Evolutionary conservation across 2,888 invertebrate species (phyloP).

Genomic region (Boloria selene): DNA sequence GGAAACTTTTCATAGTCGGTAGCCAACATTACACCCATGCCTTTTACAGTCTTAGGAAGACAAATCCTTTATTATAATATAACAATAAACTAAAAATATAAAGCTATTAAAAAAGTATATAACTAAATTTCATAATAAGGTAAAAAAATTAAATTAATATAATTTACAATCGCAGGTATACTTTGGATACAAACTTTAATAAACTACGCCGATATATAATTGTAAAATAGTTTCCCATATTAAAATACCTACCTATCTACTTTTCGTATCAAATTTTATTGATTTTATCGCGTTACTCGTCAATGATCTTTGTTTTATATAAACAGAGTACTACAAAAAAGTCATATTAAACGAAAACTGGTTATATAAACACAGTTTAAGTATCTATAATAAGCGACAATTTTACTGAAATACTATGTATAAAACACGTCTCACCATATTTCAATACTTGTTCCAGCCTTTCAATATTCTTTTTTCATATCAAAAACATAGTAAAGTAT

Average conservation of each 20-base stretch:
- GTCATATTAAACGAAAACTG: slow-evolving; percentile 43
- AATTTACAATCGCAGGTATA: slow-evolving; percentile 32
- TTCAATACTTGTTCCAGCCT: slow-evolving; percentile 32
- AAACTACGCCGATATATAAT: slow-evolving; percentile 53
- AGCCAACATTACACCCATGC: slow-evolving; percentile 34
- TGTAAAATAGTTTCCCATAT: slow-evolving; percentile 75
- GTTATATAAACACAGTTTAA: slow-evolving; percentile 30
- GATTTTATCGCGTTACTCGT: slow-evolving; percentile 55
- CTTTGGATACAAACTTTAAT: slow-evolving; percentile 35
- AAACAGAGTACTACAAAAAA: slow-evolving; percentile 48
- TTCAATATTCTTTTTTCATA: slow-evolving; percentile 31
- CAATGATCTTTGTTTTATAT: slow-evolving; percentile 43
- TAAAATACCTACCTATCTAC: slow-evolving; percentile 81
- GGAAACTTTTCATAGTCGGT: slow-evolving; percentile 24
- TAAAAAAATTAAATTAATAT: slow-evolving; percentile 32
- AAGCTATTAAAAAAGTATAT: slow-evolving; percentile 30
- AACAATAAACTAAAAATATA: slow-evolving; percentile 28
- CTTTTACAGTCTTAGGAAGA: slow-evolving; percentile 41
- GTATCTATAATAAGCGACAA: slow-evolving; percentile 24
- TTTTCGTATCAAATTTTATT: slow-evolving; percentile 77
- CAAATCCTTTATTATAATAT: slow-evolving; percentile 33
- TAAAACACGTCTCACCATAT: slow-evolving; percentile 31
- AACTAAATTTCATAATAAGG: slow-evolving; percentile 26
- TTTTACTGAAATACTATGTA: slow-evolving; percentile 28
- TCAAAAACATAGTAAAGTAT: slow-evolving; percentile 38